Percentiles rank a stretch among this genome's conserved stretches.
Evolutionary conservation across 2,888 invertebrate species (phyloP).

Genomic region (Metallyticus violacea): DNA sequence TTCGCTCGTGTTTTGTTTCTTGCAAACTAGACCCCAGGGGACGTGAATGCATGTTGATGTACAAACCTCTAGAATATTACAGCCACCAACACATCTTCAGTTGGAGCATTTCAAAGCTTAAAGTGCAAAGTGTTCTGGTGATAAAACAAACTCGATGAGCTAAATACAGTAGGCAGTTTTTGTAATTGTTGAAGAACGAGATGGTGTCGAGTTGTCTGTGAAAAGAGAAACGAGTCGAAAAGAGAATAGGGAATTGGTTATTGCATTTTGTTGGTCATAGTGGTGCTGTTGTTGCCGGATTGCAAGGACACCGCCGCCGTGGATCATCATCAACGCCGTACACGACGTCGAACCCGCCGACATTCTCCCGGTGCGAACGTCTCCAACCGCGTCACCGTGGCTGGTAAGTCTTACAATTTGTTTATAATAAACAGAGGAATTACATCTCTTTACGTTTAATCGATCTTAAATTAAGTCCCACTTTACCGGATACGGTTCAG

Average conservation of each 20-base stretch:
- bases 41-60: not conserved
- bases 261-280: not conserved
- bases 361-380: not conserved
- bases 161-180: not conserved
- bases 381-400: conserved; percentile 4
- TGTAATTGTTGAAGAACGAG: not conserved
- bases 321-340: not conserved
- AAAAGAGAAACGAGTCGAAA: not conserved
- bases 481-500: not conserved
- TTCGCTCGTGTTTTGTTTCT: not conserved
- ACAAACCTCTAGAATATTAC: not conserved
- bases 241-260: not conserved
- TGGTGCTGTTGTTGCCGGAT: not conserved
- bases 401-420: conserved; percentile 13
- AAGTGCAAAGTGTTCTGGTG: not conserved
- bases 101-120: not conserved
- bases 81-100: no score
- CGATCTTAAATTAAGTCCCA: no score
- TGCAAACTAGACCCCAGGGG: not conserved
- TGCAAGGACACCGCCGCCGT: not conserved
- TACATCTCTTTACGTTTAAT: no score
- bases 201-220: not conserved
- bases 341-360: not conserved
- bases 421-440: no score
- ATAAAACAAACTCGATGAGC: not conserved